Conservation (phyloP, 2,888 invertebrate species). For the Monoplex corrugatus region DNA sequence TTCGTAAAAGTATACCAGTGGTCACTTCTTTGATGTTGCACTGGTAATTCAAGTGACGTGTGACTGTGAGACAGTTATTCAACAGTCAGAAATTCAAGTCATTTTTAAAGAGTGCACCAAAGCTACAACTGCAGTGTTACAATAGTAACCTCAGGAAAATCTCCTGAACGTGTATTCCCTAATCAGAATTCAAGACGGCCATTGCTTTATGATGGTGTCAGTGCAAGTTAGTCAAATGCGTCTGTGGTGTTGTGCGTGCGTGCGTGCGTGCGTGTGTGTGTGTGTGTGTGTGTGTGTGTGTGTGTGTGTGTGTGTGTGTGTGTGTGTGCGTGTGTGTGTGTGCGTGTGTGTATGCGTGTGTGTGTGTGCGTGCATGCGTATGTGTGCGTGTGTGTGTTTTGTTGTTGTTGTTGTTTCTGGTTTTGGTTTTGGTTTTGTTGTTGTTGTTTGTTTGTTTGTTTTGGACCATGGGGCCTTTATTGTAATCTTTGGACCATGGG, state of each 20-base stretch:
- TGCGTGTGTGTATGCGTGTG: slow-evolving; percentile 14
- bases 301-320: background rate
- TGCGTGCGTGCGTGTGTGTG: background rate
- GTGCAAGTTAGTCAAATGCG: background rate
- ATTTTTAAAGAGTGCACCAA: background rate
- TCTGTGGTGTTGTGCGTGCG: background rate
- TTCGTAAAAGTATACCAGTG: no score
- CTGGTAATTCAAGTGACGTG: no score
- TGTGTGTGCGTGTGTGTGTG: slow-evolving; percentile 27
- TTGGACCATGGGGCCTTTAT: background rate
- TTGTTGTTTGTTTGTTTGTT: background rate
- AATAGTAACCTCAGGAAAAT: background rate
- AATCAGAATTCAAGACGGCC: background rate
- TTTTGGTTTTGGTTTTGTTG: background rate
- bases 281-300: background rate
- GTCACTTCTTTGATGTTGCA: no score
- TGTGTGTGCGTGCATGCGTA: slow-evolving; percentile 6
- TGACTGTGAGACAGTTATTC: no score
- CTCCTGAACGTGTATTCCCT: background rate
- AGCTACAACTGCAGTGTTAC: background rate
- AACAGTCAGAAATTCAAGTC: no score
- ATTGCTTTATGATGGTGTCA: background rate
- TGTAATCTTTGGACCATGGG: no score
- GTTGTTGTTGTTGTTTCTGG: background rate
- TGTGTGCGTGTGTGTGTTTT: background rate